Percentiles rank a stretch among this genome's conserved stretches.
phyloP scores from a whole-genome alignment of 2,113 vertebrate genomes.

The Rousettus leschenaultii region DNA sequence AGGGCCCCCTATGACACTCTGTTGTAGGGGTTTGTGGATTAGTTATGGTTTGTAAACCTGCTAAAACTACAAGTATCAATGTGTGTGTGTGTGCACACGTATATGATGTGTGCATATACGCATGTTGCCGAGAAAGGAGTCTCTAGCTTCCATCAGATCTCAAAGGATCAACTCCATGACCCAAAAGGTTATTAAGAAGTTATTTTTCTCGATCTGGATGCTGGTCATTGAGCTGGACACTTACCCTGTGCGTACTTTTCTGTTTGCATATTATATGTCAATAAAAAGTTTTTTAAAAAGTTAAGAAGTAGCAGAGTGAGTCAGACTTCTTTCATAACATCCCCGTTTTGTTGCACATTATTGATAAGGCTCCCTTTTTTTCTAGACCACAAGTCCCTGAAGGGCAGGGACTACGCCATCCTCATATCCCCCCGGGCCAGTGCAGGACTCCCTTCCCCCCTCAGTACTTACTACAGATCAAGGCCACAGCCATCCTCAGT shows the following conservation, averaged over 20 bases:
- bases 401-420: not conserved
- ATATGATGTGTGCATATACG: too few relatives aligned
- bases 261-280: not conserved
- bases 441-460: fast-evolving
- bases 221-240: not conserved
- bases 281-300: not conserved
- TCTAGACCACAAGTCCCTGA: not conserved
- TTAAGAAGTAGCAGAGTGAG: not conserved
- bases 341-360: not conserved
- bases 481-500: constrained; percentile 96
- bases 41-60: not conserved
- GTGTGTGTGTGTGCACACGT: not conserved
- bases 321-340: not conserved
- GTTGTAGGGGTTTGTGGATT: not conserved
- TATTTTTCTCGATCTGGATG: not conserved
- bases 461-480: constrained; percentile 94
- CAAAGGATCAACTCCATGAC: not conserved
- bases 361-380: not conserved
- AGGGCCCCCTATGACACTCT: not conserved
- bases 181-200: not conserved
- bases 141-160: not conserved
- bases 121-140: not conserved
- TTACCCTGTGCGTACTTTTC: not conserved
- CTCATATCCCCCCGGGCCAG: not conserved
- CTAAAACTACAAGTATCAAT: not conserved